phyloP scores from a whole-genome alignment of 2,888 invertebrate species.

The Euzetes globulus region DNA sequence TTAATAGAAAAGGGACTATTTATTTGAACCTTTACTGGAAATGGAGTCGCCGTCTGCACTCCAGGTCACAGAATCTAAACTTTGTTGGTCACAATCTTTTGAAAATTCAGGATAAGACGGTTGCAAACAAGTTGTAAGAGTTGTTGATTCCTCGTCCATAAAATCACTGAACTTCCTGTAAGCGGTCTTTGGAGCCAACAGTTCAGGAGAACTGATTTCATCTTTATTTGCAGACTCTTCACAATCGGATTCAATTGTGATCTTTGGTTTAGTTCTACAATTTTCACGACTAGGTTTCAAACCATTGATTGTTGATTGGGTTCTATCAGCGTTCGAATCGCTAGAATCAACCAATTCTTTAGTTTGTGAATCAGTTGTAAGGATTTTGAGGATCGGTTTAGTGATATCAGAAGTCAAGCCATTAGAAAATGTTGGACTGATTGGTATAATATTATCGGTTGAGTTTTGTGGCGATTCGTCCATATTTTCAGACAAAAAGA shows the following conservation, averaged over 20 bases:
- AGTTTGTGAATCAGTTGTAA: too few species aligned
- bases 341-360: too few species aligned
- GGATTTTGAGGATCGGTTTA: too few species aligned
- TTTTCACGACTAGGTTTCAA: background rate
- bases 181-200: background rate
- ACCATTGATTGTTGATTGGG: too few species aligned
- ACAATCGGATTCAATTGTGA: background rate
- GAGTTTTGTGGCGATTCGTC: slow-evolving; percentile 1
- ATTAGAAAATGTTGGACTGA: background rate
- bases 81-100: slow-evolving; percentile 14
- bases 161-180: slow-evolving; percentile 37
- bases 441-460: background rate
- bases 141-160: slow-evolving; percentile 40
- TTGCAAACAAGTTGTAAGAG: slow-evolving; percentile 40
- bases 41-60: slow-evolving; percentile 27
- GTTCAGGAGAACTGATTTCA: background rate
- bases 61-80: slow-evolving; percentile 33
- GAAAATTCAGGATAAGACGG: slow-evolving; percentile 40
- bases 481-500: slow-evolving; percentile 39
- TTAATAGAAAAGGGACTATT: background rate
- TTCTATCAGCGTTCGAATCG: too few species aligned
- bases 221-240: background rate
- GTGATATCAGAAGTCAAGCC: background rate
- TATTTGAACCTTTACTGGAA: slow-evolving; percentile 17
- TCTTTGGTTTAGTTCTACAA: background rate